phyloP scores from a whole-genome alignment of 2,113 vertebrate species.

The Sinocyclocheilus anophthalmus region DNA sequence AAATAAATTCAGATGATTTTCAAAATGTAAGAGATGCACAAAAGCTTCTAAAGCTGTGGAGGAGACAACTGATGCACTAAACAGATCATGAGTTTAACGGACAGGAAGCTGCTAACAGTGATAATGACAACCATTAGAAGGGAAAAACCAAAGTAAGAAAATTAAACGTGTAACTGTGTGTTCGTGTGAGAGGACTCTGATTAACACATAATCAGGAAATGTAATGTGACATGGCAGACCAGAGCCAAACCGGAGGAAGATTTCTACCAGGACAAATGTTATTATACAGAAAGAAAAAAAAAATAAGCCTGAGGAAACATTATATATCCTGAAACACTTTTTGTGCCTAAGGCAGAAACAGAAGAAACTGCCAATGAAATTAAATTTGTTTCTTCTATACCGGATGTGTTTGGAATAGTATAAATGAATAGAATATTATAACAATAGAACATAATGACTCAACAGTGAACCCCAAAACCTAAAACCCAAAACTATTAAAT shows the following conservation, averaged over 20 bases:
- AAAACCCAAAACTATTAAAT: not conserved
- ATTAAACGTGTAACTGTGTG: not conserved
- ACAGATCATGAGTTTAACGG: not conserved
- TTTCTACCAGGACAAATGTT: constrained; percentile 74
- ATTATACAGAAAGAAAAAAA: constrained; percentile 50
- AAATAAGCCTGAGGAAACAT: constrained; percentile 13
- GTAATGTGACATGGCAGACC: constrained; percentile 69
- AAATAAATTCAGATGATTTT: not conserved
- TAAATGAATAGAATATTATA: not conserved
- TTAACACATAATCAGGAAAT: constrained; percentile 57
- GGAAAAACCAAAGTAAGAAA: not conserved
- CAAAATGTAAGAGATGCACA: not conserved
- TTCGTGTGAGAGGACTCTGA: constrained; percentile 24
- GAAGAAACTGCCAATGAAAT: not conserved
- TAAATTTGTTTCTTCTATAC: not conserved
- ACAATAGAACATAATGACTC: not conserved
- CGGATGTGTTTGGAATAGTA: not conserved
- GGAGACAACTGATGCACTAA: not conserved
- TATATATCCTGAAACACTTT: not conserved
- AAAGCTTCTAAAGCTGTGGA: not conserved
- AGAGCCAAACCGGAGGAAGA: constrained; percentile 56
- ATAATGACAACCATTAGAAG: not conserved
- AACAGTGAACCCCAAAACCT: not conserved
- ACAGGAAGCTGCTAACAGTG: not conserved
- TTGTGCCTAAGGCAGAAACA: not conserved